Conservation (phyloP, 1,140 invertebrate genomes). For the Brachionus asplanchnoidis region DNA sequence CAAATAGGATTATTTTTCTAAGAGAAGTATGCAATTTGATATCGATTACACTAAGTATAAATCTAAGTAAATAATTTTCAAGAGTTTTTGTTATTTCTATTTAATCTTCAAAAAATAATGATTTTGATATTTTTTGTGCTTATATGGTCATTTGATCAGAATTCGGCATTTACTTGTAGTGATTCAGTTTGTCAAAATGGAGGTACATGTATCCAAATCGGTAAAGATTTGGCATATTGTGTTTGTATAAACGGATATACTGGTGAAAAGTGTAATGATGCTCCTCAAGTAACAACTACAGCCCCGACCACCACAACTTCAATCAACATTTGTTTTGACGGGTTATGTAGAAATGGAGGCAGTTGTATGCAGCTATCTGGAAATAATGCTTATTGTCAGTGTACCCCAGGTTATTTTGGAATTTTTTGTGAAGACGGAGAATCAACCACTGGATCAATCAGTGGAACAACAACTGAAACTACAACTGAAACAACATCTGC, state of each 20-base stretch:
- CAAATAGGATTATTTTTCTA: no score
- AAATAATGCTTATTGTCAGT: neutral
- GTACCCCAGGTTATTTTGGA: neutral
- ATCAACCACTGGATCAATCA: no score
- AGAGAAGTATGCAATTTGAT: no score
- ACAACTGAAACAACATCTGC: neutral
- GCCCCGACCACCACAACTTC: neutral
- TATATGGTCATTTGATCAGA: no score
- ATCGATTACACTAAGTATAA: no score
- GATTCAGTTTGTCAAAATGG: neutral
- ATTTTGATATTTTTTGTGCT: neutral
- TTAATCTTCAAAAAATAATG: neutral
- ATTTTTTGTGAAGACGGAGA: neutral
- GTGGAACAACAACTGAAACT: neutral
- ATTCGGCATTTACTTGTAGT: neutral
- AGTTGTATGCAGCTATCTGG: neutral
- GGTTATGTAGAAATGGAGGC: constrained; percentile 5
- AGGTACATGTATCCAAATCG: neutral
- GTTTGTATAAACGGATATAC: neutral
- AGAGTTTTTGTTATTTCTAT: no score
- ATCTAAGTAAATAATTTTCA: no score
- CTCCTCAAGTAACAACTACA: neutral
- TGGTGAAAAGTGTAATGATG: neutral
- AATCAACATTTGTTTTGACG: neutral
- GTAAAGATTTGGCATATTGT: neutral